Percentiles rank a stretch among this genome's conserved stretches.
phyloP scores from a whole-genome alignment of 2,888 invertebrate species.

The Scaeva pyrastri region DNA sequence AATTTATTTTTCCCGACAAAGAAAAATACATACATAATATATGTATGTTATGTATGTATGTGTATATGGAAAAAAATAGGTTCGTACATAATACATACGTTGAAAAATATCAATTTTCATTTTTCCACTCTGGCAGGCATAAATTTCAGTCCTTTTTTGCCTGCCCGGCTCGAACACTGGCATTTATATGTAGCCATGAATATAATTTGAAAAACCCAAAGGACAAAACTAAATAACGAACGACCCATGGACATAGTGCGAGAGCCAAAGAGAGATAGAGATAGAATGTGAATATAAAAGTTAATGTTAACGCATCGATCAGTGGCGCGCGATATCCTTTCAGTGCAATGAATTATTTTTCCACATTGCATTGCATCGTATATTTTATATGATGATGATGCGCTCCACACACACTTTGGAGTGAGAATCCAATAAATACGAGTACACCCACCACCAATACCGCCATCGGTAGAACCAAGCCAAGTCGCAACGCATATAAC shows the following conservation, averaged over 20 bases:
- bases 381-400: constrained; percentile 35
- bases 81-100: background rate
- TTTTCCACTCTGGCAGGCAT: constrained; percentile 71
- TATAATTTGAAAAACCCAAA: constrained; percentile 50
- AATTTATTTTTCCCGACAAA: constrained; percentile 37
- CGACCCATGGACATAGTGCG: background rate
- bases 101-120: constrained; percentile 74
- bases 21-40: background rate
- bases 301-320: constrained; percentile 73
- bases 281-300: constrained; percentile 41
- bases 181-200: constrained; percentile 2
- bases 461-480: background rate
- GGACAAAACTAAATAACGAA: constrained; percentile 45
- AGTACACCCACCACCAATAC: background rate
- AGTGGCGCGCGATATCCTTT: constrained; percentile 71
- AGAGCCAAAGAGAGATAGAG: background rate
- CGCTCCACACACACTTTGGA: constrained; percentile 48
- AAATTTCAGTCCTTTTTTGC: constrained; percentile 52
- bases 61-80: background rate
- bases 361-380: constrained; percentile 35
- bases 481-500: background rate
- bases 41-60: background rate
- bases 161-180: background rate
- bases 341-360: constrained; percentile 67
- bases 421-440: constrained; percentile 63